Evolutionary conservation across 2,797 vertebrate species (phyloP), one percentile per base, ranked within the genome.

Genomic region (Bradypodion ventrale): DNA sequence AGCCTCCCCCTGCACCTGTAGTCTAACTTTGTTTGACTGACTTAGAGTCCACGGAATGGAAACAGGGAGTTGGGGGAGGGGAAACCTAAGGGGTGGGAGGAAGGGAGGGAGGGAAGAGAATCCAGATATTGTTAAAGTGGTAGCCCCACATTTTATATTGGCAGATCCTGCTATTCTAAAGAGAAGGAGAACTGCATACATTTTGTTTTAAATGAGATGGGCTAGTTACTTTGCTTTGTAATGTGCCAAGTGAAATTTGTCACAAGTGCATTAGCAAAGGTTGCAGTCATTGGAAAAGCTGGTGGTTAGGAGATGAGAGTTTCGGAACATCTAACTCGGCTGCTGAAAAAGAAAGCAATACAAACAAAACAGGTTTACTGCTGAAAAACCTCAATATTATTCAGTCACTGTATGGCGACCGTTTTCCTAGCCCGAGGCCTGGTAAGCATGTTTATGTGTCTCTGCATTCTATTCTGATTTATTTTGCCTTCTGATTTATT

Each of bases 1-100:
- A 80, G 56, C n/a, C 10, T 29, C 21, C 40, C 42, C 85, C 87
- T 56, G 88, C 93, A 94, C 93, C 93, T 94, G 93, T 85, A 78
- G 37, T 85, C 49, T n/a, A 88, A 86, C 66, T 70, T 16, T 79
- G 10, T 80, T 75, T 73, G 82, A 75, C 79, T 35, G 27, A 75
- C 44, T n/a, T n/a, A 4, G 46, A 44, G 5, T 7, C 77, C 62
- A 29, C 37, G 74, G 87, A 75, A 77, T 74, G 60, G 65, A 49
- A 74, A 44, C 23, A 13, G 16, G 25, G n/a, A 35, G 16, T n/a
- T n/a, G 37, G 13, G 21, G 56, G 37, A 46, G 62, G 12, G 12
- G 32, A 10, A 1, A n/a, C 29, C 5, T 32, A 37, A 62, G 21
- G 12, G 44, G 23, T 29, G 46, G 40, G 23, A 29, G 46, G 40